These are phyloP conservation scores for Neoitamus cyanurus DNA, from an alignment of 2,888 invertebrate species.

Conservation along the genomic window DNA sequence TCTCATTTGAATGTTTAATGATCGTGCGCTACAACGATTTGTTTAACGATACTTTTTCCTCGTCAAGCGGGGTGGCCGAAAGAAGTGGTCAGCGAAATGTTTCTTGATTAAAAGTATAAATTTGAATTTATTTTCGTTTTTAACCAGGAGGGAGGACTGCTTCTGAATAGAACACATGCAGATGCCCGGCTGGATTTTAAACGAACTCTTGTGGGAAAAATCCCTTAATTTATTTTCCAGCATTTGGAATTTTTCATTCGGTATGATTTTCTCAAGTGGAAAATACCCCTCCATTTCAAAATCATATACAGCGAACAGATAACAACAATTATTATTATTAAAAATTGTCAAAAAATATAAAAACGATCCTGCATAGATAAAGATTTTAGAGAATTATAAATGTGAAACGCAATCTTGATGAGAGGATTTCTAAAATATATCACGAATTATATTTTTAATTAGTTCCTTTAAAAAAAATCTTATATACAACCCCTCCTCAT, in stretches of 20 bases:
- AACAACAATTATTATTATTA: background rate
- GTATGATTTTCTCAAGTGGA: background rate
- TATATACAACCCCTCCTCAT: too few species aligned
- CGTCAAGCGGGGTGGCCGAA: background rate
- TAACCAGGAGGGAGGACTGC: background rate
- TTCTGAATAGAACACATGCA: background rate
- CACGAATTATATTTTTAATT: too few species aligned
- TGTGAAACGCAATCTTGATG: too few species aligned
- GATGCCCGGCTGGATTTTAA: background rate
- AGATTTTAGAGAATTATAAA: too few species aligned
- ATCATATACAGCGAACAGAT: background rate
- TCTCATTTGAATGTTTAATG: conserved; percentile 26
- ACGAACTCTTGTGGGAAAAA: background rate
- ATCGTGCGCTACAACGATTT: background rate
- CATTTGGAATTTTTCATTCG: background rate
- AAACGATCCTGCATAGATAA: too few species aligned
- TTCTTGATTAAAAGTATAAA: background rate
- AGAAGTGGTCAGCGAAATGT: background rate
- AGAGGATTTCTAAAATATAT: too few species aligned
- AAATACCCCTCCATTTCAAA: background rate
- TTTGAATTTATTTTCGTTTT: background rate
- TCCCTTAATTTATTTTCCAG: background rate
- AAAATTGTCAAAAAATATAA: too few species aligned
- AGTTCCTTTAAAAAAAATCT: too few species aligned
- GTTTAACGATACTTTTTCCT: background rate